Conservation (phyloP, 2,888 invertebrate species). For the Drepanosiphum platanoidis region DNA sequence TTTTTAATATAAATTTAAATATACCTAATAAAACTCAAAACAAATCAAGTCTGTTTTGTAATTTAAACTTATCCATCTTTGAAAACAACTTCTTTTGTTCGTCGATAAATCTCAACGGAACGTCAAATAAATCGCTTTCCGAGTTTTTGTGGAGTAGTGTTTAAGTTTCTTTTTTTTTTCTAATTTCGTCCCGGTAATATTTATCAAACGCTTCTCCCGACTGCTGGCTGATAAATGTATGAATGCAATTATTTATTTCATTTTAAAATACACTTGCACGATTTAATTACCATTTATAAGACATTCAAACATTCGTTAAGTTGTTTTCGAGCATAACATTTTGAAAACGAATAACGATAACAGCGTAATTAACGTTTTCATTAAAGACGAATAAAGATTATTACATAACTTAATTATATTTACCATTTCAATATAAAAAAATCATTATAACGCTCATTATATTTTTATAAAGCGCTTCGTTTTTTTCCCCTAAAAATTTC, state of each 20-base stretch:
- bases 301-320: no score
- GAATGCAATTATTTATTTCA: not conserved
- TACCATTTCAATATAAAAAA: no score
- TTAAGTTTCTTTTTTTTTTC: not conserved
- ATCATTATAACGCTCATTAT: no score
- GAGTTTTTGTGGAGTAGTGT: not conserved
- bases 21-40: not conserved
- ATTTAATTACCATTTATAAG: no score
- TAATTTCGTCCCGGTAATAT: not conserved
- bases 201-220: not conserved
- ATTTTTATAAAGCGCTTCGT: no score
- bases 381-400: no score
- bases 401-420: no score
- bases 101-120: constrained; percentile 12
- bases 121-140: constrained; percentile 22
- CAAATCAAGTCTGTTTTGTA: constrained; percentile 7
- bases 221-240: constrained; percentile 9
- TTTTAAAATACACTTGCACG: not conserved
- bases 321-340: no score
- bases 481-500: no score
- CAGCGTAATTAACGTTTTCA: no score
- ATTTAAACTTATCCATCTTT: constrained; percentile 23
- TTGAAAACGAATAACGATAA: no score
- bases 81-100: not conserved
- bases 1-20: not conserved